Evolutionary conservation across 2,113 vertebrate species (phyloP), one percentile per base, ranked within the genome.

Genomic region (Scalopus aquaticus): DNA sequence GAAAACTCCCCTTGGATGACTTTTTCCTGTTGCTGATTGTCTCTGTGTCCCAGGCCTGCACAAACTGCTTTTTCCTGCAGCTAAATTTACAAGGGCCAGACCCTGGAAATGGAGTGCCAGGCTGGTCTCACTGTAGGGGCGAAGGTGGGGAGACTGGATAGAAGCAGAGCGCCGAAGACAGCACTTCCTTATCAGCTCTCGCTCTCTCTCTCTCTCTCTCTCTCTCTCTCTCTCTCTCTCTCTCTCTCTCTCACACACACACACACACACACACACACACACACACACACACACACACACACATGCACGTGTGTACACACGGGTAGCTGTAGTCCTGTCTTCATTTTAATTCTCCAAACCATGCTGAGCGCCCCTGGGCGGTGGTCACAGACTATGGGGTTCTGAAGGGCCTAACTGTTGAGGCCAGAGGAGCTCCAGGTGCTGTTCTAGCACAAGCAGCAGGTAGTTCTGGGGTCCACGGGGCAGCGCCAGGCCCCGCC

Each of bases 21-120:
- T 98, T 98, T 98, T 99, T 99, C 99, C 99, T 99, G 99, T 98
- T 97, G 98, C 98, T 98, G 98, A 99, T 99, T 98, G 98, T 98
- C 99, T 98, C 97, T 91, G 89, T 91, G 96, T 98, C 94, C 97
- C 89, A 94, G 94, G 95, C 95, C 96, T 90, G 96, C 97, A 98
- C 97, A 98, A 97, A 97, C 97, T 97, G 97, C 97, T 97, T 98
- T 97, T 98, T 98, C 97, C 98, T 98, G 97, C 91, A 96, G 97
- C 98, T 98, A 98, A 98, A 98, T 98, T 98, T 99, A 99, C 98
- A 98, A 98, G 97, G 95, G 93, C 97, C 96, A 88, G 94, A 97
- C 97, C 88, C 93, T 97, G 97, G 97, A 95, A 85, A 80, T 32
- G 3, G 96, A 49, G 89, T 79, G 44, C 78, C 72, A 73, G 94